phyloP scores from a whole-genome alignment of 2,888 invertebrate species.

The Hesperia comma region DNA sequence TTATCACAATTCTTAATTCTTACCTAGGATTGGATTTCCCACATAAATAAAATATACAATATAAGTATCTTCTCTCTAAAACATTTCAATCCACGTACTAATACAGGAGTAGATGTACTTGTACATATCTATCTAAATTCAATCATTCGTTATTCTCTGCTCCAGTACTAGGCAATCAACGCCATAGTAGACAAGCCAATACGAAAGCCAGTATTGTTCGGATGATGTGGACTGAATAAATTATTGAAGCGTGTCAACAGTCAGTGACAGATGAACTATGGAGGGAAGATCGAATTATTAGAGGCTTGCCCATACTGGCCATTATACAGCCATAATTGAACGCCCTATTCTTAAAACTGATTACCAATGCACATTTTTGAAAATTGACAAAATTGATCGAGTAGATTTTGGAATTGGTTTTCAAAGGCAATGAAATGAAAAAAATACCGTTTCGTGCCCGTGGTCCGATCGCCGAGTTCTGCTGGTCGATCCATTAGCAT shows the following conservation, averaged over 20 bases:
- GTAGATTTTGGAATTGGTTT: background rate
- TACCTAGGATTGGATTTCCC: too few relatives aligned
- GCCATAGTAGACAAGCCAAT: slow-evolving; percentile 8
- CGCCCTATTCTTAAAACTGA: background rate
- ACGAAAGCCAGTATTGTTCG: slow-evolving; percentile 1
- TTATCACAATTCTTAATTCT: too few relatives aligned
- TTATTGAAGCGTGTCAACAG: slow-evolving; percentile 10
- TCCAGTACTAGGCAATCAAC: background rate
- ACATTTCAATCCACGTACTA: background rate
- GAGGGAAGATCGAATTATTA: slow-evolving; percentile 42
- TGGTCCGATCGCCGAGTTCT: too few relatives aligned
- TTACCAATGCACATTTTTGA: background rate
- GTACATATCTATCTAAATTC: background rate
- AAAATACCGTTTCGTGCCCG: too few relatives aligned
- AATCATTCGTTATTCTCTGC: background rate
- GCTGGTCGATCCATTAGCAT: too few relatives aligned
- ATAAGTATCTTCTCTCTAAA: background rate
- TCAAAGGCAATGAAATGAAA: background rate
- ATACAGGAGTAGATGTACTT: background rate
- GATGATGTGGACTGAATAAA: slow-evolving; percentile 9
- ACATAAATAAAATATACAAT: too few relatives aligned
- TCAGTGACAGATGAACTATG: slow-evolving; percentile 15
- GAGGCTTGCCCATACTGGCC: slow-evolving; percentile 35
- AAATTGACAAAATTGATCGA: background rate
- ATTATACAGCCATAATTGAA: slow-evolving; percentile 43